Evolutionary conservation across 2,797 vertebrate species (phyloP).

Genomic region (Streptopelia turtur): DNA sequence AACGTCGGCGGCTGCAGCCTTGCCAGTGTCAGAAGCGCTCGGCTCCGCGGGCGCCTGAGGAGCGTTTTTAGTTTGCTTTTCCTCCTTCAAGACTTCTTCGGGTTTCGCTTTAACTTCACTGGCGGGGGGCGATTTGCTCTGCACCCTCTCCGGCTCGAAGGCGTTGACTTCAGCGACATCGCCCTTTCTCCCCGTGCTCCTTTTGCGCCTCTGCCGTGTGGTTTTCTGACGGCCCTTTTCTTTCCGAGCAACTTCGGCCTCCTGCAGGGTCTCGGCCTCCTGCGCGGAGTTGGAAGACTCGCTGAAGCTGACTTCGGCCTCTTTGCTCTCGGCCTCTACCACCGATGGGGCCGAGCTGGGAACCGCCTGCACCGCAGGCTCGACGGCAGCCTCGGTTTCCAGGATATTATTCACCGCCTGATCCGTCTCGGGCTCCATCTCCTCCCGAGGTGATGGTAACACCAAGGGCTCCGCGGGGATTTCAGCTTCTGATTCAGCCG

Average conservation of each 20-base stretch:
- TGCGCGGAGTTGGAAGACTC: conserved; percentile 71
- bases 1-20: conserved; percentile 9
- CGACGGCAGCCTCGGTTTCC: conserved; percentile 64
- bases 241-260: conserved; percentile 78
- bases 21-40: neutral
- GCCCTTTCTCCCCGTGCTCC: conserved; percentile 81
- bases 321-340: conserved; percentile 75
- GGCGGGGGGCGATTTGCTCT: conserved; percentile 52
- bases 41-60: neutral
- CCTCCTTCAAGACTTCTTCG: conserved; percentile 65
- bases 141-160: conserved; percentile 74
- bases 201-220: conserved; percentile 85
- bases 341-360: neutral
- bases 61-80: conserved; percentile 34
- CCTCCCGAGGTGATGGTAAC: conserved; percentile 81
- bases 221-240: conserved; percentile 87
- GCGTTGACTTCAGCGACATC: conserved; percentile 67
- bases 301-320: conserved; percentile 73
- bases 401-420: conserved; percentile 84
- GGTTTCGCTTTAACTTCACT: neutral
- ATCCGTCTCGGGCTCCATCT: conserved; percentile 86
- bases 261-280: conserved; percentile 71
- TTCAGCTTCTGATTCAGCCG: conserved; percentile 75
- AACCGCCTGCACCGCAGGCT: conserved; percentile 17
- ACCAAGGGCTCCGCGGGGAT: conserved; percentile 76